Evolutionary conservation across 2,113 vertebrate genomes (phyloP).

Genomic region (Pygoscelis adeliae): DNA sequence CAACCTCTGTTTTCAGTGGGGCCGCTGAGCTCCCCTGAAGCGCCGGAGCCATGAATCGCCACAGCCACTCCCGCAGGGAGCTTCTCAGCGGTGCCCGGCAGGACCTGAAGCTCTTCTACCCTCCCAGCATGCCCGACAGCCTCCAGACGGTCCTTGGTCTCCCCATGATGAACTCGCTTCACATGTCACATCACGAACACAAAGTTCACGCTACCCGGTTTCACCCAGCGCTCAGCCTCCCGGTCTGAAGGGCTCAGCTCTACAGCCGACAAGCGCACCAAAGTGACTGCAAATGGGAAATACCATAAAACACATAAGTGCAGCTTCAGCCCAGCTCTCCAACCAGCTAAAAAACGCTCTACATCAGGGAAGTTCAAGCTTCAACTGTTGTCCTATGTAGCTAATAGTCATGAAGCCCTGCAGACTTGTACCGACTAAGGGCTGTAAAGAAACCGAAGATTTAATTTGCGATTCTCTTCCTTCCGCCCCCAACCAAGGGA

Average conservation of each 20-base stretch:
- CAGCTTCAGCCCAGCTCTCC: background rate
- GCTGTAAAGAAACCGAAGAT: background rate
- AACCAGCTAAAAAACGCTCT: background rate
- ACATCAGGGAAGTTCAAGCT: background rate
- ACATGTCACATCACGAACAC: background rate
- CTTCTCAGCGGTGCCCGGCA: background rate
- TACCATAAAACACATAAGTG: background rate
- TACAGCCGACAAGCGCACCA: background rate
- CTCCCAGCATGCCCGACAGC: background rate
- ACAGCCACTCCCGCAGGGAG: background rate
- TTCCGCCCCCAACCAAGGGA: background rate
- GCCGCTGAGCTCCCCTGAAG: background rate
- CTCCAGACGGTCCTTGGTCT: background rate
- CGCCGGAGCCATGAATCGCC: rapidly evolving
- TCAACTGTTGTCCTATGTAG: background rate
- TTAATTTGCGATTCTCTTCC: background rate
- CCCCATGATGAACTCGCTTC: background rate
- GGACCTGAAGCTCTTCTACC: background rate
- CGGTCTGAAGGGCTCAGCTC: background rate
- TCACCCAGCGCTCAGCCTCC: background rate
- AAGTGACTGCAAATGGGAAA: background rate
- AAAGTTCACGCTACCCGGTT: background rate
- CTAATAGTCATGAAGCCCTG: background rate
- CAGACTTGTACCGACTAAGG: background rate
- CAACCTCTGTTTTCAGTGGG: background rate